A percentile compares a stretch with the other conserved stretches of the same genome.
Evolutionary conservation across 1,140 invertebrate genomes (phyloP).

Genomic region (Neocloeon triangulifer): DNA sequence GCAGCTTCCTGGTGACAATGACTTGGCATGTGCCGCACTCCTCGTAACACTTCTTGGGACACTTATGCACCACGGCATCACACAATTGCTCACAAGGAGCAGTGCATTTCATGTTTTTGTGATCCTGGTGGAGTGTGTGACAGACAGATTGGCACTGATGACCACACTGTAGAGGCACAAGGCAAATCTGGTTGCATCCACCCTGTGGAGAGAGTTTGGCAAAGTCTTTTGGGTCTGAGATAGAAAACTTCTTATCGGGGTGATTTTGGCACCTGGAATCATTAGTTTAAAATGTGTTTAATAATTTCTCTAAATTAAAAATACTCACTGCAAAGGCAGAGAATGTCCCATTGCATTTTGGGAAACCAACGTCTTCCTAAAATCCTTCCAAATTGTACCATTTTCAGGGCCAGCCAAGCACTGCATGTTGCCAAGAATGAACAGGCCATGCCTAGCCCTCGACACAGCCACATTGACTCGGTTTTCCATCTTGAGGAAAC

Average conservation of each 20-base stretch:
- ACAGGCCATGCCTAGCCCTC: conserved; percentile 27
- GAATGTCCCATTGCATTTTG: conserved; percentile 4
- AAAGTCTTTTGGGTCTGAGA: too few relatives aligned
- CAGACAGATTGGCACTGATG: conserved; percentile 10
- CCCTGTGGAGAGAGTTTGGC: too few relatives aligned
- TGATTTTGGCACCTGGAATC: conserved; percentile 32
- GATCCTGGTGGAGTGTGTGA: conserved; percentile 8
- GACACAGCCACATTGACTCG: conserved; percentile 31
- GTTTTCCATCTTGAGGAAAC: conserved; percentile 27
- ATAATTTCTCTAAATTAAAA: conserved; percentile 11
- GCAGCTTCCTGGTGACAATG: conserved; percentile 16
- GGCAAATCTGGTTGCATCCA: too few relatives aligned
- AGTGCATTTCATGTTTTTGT: conserved; percentile 3
- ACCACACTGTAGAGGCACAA: conserved; percentile 5
- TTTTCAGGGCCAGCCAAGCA: conserved; percentile 13
- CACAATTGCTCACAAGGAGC: conserved; percentile 18
- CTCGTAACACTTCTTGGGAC: conserved; percentile 20
- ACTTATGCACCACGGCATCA: conserved; percentile 20
- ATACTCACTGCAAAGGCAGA: conserved; percentile 17
- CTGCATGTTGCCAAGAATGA: conserved; percentile 27
- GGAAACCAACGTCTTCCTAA: conserved; percentile 4
- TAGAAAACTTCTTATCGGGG: too few relatives aligned
- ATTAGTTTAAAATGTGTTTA: too few relatives aligned
- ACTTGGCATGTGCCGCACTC: conserved; percentile 21
- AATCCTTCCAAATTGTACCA: conserved; percentile 7